phyloP scores from a whole-genome alignment of 2,797 vertebrate species.

The Gymnothorax reevesii region DNA sequence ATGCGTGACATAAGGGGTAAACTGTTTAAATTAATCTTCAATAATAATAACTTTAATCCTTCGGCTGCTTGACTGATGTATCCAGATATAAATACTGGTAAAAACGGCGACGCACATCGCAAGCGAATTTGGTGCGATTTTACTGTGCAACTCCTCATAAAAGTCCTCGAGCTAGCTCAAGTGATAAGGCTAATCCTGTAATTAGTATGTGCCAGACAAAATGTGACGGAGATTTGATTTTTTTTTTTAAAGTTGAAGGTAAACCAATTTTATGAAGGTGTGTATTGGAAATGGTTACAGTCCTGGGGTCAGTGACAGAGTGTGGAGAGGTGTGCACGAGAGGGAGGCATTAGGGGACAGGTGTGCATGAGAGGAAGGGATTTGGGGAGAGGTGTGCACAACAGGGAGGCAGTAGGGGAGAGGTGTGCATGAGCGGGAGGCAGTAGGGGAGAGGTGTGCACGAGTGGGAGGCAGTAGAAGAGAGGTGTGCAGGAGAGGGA shows the following conservation, averaged over 20 bases:
- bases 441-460: too few species aligned
- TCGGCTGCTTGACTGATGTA: background rate
- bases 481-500: too few species aligned
- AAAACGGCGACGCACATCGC: background rate
- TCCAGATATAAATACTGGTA: background rate
- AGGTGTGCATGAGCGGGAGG: too few species aligned
- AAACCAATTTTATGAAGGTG: background rate
- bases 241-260: background rate
- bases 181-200: background rate
- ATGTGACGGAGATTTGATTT: too few species aligned
- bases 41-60: constrained; percentile 6
- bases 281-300: background rate
- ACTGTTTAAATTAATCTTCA: constrained; percentile 8
- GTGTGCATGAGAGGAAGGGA: too few species aligned
- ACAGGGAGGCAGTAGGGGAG: too few species aligned
- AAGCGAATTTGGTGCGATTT: background rate
- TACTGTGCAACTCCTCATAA: background rate
- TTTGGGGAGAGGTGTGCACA: too few species aligned
- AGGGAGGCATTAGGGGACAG: too few species aligned
- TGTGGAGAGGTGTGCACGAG: too few species aligned
- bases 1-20: background rate
- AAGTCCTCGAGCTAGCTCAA: background rate
- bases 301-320: background rate
- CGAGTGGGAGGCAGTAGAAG: too few species aligned
- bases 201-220: background rate